These are phyloP conservation scores for Aelia acuminata DNA, from an alignment of 2,888 invertebrate species.

Conservation along the genomic window DNA sequence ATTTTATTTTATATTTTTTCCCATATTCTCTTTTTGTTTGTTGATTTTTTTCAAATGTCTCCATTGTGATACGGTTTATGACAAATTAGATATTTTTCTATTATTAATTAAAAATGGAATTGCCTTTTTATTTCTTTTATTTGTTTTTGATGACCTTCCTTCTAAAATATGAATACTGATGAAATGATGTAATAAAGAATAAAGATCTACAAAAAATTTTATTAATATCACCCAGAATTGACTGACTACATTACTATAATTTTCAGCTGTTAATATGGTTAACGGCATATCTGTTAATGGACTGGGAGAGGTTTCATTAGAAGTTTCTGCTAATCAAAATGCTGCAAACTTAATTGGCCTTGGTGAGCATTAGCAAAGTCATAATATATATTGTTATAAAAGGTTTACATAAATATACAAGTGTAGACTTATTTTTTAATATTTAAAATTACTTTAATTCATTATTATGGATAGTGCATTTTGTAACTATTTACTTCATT, in stretches of 20 bases:
- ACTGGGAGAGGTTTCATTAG: conserved; percentile 80
- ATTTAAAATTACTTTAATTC: conserved; percentile 7
- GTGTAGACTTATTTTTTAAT: not conserved
- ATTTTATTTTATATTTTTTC: not conserved
- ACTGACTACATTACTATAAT: conserved; percentile 27
- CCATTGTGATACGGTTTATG: not conserved
- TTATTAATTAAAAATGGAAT: not conserved
- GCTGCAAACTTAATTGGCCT: conserved; percentile 69
- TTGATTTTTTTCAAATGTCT: not conserved
- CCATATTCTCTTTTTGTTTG: not conserved
- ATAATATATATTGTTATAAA: conserved; percentile 30
- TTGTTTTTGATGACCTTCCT: not conserved
- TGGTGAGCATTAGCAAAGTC: conserved; percentile 61
- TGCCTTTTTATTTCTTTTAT: not conserved
- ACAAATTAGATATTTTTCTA: not conserved
- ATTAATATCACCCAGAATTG: conserved; percentile 27
- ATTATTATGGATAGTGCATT: conserved; percentile 11
- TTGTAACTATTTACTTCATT: conserved; percentile 55
- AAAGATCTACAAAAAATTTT: not conserved
- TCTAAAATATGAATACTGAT: not conserved
- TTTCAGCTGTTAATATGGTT: conserved; percentile 79
- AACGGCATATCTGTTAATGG: conserved; percentile 84
- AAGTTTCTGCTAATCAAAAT: conserved; percentile 74
- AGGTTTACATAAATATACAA: conserved; percentile 36
- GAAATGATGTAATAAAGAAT: not conserved